phyloP scores from a whole-genome alignment of 1,140 invertebrate species.

The Oreohelix idahoensis region DNA sequence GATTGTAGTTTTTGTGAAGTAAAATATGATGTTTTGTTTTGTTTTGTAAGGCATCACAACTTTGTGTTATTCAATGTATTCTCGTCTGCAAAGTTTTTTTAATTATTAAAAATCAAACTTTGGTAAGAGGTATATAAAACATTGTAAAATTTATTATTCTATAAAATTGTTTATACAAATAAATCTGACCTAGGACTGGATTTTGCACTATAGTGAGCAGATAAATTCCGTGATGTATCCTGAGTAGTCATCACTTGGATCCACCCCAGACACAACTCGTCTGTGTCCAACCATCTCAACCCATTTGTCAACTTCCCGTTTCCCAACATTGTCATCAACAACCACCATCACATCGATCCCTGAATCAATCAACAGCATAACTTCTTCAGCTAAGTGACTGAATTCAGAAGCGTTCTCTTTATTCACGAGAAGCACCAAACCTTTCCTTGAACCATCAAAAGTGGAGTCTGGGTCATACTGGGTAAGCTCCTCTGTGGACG shows the following conservation, averaged over 20 bases:
- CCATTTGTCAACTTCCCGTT: conserved; percentile 7
- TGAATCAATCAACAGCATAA: not conserved
- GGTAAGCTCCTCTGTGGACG: not conserved
- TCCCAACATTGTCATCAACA: not conserved
- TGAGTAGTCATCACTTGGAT: conserved; percentile 5
- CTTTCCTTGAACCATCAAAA: not conserved
- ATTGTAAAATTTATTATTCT: not conserved
- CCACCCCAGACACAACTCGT: not conserved
- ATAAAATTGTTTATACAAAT: not conserved
- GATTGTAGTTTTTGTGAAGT: too few species aligned
- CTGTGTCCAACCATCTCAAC: not conserved
- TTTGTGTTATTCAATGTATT: too few species aligned
- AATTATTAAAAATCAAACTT: too few species aligned
- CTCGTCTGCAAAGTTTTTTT: too few species aligned
- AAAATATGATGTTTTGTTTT: too few species aligned
- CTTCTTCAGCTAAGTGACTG: conserved; percentile 5
- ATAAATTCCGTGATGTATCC: conserved; percentile 28
- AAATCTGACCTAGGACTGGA: too few species aligned
- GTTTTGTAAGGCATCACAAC: too few species aligned
- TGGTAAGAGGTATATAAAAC: too few species aligned
- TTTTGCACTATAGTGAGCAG: conserved; percentile 29
- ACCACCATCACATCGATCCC: conserved; percentile 13
- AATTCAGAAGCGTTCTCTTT: conserved; percentile 3
- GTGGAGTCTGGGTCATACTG: not conserved
- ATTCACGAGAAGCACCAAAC: conserved; percentile 21